Evolutionary conservation across 2,888 invertebrate genomes (phyloP).

Genomic region (Cheilosia impressa): DNA sequence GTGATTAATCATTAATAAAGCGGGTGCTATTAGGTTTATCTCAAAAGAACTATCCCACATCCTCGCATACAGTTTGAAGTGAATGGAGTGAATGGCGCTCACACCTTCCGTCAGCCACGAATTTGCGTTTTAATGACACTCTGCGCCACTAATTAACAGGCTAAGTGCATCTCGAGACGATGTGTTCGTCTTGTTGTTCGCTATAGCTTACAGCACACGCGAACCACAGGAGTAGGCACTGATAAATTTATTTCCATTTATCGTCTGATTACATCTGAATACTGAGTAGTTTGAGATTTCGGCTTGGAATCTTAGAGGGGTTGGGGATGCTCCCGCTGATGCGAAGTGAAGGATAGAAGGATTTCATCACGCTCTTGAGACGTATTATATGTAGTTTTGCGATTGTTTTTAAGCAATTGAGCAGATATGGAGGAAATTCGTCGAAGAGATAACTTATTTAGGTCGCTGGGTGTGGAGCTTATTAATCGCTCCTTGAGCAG

Average conservation of each 20-base stretch:
- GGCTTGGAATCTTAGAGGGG: constrained; percentile 23
- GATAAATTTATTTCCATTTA: constrained; percentile 68
- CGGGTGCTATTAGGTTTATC: constrained; percentile 38
- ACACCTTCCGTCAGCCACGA: constrained; percentile 16
- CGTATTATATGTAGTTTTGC: constrained; percentile 27
- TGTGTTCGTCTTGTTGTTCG: constrained; percentile 3
- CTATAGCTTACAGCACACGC: background rate
- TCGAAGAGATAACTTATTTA: constrained; percentile 28
- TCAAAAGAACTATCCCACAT: constrained; percentile 24
- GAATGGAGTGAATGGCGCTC: constrained; percentile 49
- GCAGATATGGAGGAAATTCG: constrained; percentile 20
- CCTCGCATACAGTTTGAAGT: background rate
- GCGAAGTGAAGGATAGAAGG: background rate
- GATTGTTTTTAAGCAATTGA: constrained; percentile 4
- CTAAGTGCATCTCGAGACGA: constrained; percentile 73
- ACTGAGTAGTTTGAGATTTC: constrained; percentile 22
- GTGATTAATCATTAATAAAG: constrained; percentile 67
- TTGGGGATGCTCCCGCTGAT: background rate
- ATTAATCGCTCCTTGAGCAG: too few relatives aligned
- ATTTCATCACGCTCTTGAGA: constrained; percentile 33
- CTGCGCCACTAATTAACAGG: constrained; percentile 55
- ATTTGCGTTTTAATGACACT: constrained; percentile 32
- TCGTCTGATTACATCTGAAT: constrained; percentile 63
- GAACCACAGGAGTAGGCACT: constrained; percentile 2
- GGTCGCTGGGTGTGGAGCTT: constrained; percentile 6